Evolutionary conservation across 2,113 vertebrate genomes (phyloP).

Genomic region (Istiophorus platypterus): DNA sequence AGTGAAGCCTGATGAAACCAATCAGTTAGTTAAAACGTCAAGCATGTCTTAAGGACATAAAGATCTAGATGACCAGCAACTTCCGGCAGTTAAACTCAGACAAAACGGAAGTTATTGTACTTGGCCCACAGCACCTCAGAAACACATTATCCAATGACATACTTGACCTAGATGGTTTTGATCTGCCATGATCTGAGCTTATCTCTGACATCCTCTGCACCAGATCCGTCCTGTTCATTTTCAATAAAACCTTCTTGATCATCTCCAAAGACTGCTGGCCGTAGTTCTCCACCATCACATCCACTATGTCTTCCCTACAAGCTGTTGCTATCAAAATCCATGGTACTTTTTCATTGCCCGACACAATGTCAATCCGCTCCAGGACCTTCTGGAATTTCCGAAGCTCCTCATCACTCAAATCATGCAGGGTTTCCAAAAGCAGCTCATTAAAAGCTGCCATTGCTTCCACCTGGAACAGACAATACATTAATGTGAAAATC

Average conservation of each 20-base stretch:
- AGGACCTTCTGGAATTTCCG: not conserved
- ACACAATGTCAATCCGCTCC: too few species aligned
- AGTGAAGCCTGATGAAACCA: too few species aligned
- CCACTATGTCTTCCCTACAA: not conserved
- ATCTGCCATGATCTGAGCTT: not conserved
- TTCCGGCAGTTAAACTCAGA: too few species aligned
- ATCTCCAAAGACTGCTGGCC: slow-evolving; percentile 1
- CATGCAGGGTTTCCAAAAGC: slow-evolving; percentile 6
- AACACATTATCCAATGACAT: too few species aligned
- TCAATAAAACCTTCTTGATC: not conserved
- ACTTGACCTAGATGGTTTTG: too few species aligned
- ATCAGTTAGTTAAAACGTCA: too few species aligned
- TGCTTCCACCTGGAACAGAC: slow-evolving; percentile 18
- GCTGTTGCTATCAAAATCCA: accelerated
- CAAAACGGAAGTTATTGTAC: too few species aligned
- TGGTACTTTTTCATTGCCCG: too few species aligned
- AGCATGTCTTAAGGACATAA: too few species aligned
- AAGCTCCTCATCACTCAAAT: not conserved
- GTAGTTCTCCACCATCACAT: not conserved
- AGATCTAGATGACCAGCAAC: too few species aligned
- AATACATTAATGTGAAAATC: not conserved
- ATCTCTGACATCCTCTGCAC: not conserved
- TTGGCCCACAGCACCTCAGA: too few species aligned
- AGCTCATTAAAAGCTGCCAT: slow-evolving; percentile 12
- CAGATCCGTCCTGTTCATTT: slow-evolving; percentile 34